Evolutionary conservation across 2,113 vertebrate genomes (phyloP).

Genomic region (Oryctolagus cuniculus): mOryCun1.1 NC_091435.1:91223501-91224000

Average conservation of each 20-base stretch:
- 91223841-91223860: slow-evolving; percentile 87
- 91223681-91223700: slow-evolving; percentile 88
- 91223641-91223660: slow-evolving; percentile 81
- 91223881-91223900: slow-evolving; percentile 81
- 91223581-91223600: slow-evolving; percentile 63
- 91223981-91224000: slow-evolving; percentile 5
- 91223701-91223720: slow-evolving; percentile 65
- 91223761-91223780: slow-evolving; percentile 87
- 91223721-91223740: slow-evolving; percentile 86
- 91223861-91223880: slow-evolving; percentile 83
- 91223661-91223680: slow-evolving; percentile 79
- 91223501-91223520: slow-evolving; percentile 62
- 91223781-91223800: slow-evolving; percentile 85
- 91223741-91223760: slow-evolving; percentile 87
- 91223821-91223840: slow-evolving; percentile 90
- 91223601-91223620: slow-evolving; percentile 54
- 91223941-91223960: slow-evolving; percentile 45
- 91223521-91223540: background rate
- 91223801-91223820: slow-evolving; percentile 89
- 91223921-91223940: slow-evolving; percentile 73
- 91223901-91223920: slow-evolving; percentile 74
- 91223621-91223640: slow-evolving; percentile 70
- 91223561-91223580: slow-evolving; percentile 66
- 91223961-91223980: background rate
- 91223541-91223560: background rate